phyloP scores from a whole-genome alignment of 2,888 invertebrate genomes.

The Agrotis puta region DNA sequence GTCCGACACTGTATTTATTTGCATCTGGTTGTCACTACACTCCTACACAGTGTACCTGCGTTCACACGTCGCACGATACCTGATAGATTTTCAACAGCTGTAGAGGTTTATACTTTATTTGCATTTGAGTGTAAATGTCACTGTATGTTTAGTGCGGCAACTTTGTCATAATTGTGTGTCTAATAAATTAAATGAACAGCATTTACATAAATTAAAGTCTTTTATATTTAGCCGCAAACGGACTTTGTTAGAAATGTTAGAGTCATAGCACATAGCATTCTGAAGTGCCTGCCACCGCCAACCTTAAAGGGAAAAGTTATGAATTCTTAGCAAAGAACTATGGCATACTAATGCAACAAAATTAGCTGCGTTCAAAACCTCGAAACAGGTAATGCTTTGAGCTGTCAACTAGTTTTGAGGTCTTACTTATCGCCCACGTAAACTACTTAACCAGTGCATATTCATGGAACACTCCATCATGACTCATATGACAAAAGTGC shows the following conservation, averaged over 20 bases:
- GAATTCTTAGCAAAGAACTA: not conserved
- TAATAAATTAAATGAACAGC: constrained; percentile 28
- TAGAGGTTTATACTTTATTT: constrained; percentile 40
- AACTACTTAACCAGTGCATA: constrained; percentile 20
- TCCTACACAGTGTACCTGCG: constrained; percentile 67
- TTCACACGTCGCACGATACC: constrained; percentile 48
- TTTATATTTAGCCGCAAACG: constrained; percentile 14
- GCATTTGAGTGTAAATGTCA: constrained; percentile 54
- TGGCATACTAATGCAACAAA: not conserved
- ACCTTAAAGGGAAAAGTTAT: not conserved
- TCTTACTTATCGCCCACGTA: constrained; percentile 24
- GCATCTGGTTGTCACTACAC: constrained; percentile 76
- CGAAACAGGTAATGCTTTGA: constrained; percentile 15
- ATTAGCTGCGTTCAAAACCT: not conserved
- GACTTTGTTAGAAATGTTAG: not conserved
- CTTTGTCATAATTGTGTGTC: constrained; percentile 39
- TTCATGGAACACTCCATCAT: constrained; percentile 23
- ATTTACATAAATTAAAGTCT: constrained; percentile 37
- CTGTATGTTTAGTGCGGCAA: constrained; percentile 43
- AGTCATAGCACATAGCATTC: not conserved
- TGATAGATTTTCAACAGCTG: constrained; percentile 54
- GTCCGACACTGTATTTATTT: constrained; percentile 82
- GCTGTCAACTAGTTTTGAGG: constrained; percentile 23
- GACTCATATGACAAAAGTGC: not conserved
- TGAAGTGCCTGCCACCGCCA: not conserved